A percentile compares a stretch with the other conserved stretches of the same genome.
phyloP scores from a whole-genome alignment of 2,113 vertebrate genomes.

The Tenrec ecaudatus region DNA sequence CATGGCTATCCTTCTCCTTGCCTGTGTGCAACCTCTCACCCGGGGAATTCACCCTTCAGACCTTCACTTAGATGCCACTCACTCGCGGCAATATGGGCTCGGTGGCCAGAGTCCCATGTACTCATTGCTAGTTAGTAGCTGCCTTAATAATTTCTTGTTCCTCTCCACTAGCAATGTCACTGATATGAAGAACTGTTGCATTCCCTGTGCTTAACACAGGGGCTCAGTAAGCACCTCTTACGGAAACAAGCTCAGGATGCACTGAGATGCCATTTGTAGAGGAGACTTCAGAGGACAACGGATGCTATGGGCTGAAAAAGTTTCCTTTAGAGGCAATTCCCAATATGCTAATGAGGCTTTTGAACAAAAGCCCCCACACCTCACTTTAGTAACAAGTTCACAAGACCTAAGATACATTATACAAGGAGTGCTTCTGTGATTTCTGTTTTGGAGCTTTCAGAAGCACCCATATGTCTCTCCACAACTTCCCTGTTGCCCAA shows the following conservation, averaged over 20 bases:
- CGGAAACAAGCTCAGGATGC: background rate
- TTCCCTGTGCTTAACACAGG: background rate
- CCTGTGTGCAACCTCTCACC: background rate
- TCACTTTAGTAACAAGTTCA: background rate
- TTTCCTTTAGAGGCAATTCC: conserved; percentile 38
- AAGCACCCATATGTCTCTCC: background rate
- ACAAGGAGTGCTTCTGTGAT: conserved; percentile 2
- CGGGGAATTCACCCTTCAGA: background rate
- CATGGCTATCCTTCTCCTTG: background rate
- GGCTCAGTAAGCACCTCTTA: conserved; percentile 1
- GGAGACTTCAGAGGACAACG: background rate
- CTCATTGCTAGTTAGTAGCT: background rate
- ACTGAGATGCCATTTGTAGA: conserved; percentile 29
- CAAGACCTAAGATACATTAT: background rate
- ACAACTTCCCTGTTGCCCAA: background rate
- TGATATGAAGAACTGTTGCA: background rate
- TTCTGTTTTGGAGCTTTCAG: too few species aligned
- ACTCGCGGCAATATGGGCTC: background rate
- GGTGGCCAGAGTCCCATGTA: background rate
- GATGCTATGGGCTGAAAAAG: background rate
- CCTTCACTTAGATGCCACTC: conserved; percentile 4
- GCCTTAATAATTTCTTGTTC: conserved; percentile 23
- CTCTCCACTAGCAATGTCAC: background rate
- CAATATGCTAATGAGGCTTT: background rate
- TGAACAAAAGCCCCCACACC: conserved; percentile 19